These are phyloP conservation scores for Calonectris borealis DNA, from an alignment of 2,113 vertebrate species.

Conservation along the genomic window DNA sequence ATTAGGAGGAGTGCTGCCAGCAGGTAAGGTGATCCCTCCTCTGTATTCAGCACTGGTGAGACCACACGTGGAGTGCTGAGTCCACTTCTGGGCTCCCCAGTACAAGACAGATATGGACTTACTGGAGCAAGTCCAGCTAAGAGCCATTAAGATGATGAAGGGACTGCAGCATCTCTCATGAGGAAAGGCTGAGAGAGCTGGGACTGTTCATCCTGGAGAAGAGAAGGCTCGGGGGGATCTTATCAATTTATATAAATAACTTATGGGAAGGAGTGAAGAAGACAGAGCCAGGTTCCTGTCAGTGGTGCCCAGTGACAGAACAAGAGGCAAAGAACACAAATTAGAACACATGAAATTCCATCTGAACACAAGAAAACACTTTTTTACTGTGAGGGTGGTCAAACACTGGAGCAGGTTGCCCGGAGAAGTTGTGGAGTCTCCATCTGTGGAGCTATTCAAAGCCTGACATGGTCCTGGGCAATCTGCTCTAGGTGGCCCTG, in stretches of 20 bases:
- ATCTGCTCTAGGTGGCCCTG: not conserved
- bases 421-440: not conserved
- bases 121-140: not conserved
- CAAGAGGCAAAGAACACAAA: not conserved
- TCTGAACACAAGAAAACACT: not conserved
- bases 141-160: not conserved
- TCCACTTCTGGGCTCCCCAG: not conserved
- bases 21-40: not conserved
- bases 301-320: not conserved
- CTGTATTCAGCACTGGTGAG: not conserved
- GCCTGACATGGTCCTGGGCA: not conserved
- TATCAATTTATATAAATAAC: not conserved
- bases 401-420: not conserved
- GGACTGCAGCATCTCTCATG: not conserved
- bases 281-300: not conserved
- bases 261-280: not conserved
- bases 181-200: not conserved
- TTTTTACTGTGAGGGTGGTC: not conserved
- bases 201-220: not conserved
- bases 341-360: not conserved
- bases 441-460: not conserved
- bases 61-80: not conserved
- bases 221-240: not conserved
- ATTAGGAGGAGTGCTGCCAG: not conserved
- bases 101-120: not conserved